Evolutionary conservation across 2,888 invertebrate genomes (phyloP).

Genomic region (Cryptocheilus praepositus): DNA sequence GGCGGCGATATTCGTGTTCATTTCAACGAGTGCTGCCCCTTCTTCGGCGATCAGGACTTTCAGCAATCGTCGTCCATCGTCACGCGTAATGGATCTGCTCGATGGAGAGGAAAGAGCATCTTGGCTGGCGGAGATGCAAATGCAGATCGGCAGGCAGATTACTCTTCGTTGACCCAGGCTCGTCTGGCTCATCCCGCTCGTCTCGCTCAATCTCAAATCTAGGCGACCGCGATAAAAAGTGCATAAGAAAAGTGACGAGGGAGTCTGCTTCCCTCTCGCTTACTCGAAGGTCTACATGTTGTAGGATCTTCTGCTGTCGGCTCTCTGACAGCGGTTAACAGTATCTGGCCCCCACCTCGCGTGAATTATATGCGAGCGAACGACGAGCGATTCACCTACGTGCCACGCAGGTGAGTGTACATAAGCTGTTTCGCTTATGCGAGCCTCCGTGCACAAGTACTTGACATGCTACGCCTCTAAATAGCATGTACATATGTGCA

Average conservation of each 20-base stretch:
- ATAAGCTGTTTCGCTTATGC: neutral
- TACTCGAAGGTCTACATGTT: neutral
- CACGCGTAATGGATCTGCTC: conserved; percentile 21
- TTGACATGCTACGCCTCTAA: conserved; percentile 21
- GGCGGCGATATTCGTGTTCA: conserved; percentile 6
- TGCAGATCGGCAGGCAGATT: conserved; percentile 42
- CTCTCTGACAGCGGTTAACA: conserved; percentile 60
- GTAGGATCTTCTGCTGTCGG: conserved; percentile 48
- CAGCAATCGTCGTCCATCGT: conserved; percentile 19
- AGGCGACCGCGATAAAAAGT: conserved; percentile 40
- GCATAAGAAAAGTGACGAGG: conserved; percentile 22
- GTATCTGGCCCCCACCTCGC: conserved; percentile 57
- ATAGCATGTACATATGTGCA: conserved; percentile 17
- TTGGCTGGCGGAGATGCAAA: conserved; percentile 28
- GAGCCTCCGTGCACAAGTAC: too few species aligned
- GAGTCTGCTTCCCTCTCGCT: conserved; percentile 14
- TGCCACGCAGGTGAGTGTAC: conserved; percentile 50
- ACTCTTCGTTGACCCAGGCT: conserved; percentile 41
- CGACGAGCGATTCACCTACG: conserved; percentile 40
- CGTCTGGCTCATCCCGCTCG: conserved; percentile 16
- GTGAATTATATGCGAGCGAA: conserved; percentile 52
- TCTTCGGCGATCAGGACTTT: neutral
- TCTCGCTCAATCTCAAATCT: conserved; percentile 41
- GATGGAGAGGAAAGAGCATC: neutral
- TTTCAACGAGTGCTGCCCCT: conserved; percentile 4